These are phyloP conservation scores for Cephus pulcher DNA, from an alignment of 2,888 invertebrate genomes.

Conservation along the genomic window DNA sequence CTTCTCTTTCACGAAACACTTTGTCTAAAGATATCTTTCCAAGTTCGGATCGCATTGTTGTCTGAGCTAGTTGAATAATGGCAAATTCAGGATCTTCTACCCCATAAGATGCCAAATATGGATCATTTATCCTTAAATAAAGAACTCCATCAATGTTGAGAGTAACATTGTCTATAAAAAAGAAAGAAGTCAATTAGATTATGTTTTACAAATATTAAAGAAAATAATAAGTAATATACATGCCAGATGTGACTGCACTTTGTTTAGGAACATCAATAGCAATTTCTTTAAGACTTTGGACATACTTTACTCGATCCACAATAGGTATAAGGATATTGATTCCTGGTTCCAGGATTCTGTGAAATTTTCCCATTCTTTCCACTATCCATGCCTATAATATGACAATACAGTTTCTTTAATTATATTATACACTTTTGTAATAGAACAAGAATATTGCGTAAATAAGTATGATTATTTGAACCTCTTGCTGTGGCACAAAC, in stretches of 20 bases:
- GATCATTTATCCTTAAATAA: slow-evolving; percentile 92
- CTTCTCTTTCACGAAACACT: slow-evolving; percentile 96
- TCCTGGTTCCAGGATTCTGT: slow-evolving; percentile 93
- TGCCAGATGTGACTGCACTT: slow-evolving; percentile 92
- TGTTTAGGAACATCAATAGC: slow-evolving; percentile 99
- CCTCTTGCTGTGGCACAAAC: slow-evolving; percentile 99
- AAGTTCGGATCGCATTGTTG: slow-evolving; percentile 98
- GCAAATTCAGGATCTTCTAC: slow-evolving; percentile 99
- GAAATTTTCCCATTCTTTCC: slow-evolving; percentile 98
- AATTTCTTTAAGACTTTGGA: slow-evolving; percentile 98
- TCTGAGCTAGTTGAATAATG: slow-evolving; percentile 98
- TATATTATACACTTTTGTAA: slow-evolving; percentile 14
- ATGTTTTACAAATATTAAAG: background rate
- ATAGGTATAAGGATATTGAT: slow-evolving; percentile 92
- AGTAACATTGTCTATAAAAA: slow-evolving; percentile 89
- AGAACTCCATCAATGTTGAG: slow-evolving; percentile 96
- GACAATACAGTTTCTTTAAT: slow-evolving; percentile 9
- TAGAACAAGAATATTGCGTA: slow-evolving; percentile 9
- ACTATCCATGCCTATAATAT: slow-evolving; percentile 90
- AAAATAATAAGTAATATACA: background rate
- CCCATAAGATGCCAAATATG: slow-evolving; percentile 95
- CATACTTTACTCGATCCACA: slow-evolving; percentile 94
- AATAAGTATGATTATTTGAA: slow-evolving; percentile 57
- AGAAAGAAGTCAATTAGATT: slow-evolving; percentile 14
- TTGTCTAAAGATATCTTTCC: slow-evolving; percentile 98